Evolutionary conservation across 2,797 vertebrate species (phyloP), one percentile per base, ranked within the genome.

Genomic region (Taenioides sp.): DNA sequence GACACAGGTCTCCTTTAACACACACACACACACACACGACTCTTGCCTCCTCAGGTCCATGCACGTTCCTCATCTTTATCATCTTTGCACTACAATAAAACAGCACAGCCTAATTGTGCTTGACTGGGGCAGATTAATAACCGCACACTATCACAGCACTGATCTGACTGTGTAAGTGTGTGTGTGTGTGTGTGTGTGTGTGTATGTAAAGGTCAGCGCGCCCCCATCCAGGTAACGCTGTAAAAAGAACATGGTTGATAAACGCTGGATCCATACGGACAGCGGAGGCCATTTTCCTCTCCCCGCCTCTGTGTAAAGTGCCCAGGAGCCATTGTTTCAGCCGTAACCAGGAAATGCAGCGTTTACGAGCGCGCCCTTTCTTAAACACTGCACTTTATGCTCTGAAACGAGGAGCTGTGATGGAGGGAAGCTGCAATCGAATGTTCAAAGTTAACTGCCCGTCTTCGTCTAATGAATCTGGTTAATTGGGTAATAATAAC

Each of bases 191-290:
- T 7, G 34, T 34, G 34, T 34, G 34, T 34, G 70, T 85, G 83
- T 83, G 85, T 76, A 80, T 67, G n/a, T 61, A 84, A 86, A 84
- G 83, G 84, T 91, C 87, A 87, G 79, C 80, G 66, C 72, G 87
- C 84, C 85, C 76, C 72, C 55, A 70, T 81, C 80, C 69, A 65
- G 57, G 62, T 73, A 69, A 58, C 5, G 43, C 70, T 65, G 67
- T 74, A 77, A 84, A 81, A 76, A 83, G 68, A 76, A 49, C 49
- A 67, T 16, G 72, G 81, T 86, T 76, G 52, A 72, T 78, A 73
- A 63, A 20, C 43, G 74, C 22, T 78, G 72, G 81, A 85, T 89
- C 80, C 49, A 82, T 82, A 79, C 25, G 2, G 60, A 22, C 70
- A 80, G 69, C 71, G 76, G 82, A 80, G 82, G 65, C 37, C 27